Evolutionary conservation across 2,888 invertebrate genomes (phyloP), one percentile per base, ranked within the genome.

Genomic region (Ptilodon capucinus): DNA sequence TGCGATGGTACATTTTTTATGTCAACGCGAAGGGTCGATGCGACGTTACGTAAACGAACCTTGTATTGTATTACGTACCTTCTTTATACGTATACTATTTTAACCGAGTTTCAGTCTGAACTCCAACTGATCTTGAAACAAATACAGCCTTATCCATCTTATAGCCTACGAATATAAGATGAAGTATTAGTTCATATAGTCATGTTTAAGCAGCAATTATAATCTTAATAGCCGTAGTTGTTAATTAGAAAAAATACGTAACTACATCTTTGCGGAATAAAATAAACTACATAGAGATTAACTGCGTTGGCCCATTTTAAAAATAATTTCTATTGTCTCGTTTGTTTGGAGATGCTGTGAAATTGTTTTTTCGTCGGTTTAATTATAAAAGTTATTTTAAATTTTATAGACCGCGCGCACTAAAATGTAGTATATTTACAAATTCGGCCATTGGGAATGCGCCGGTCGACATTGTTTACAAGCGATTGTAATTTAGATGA

Each of bases 401-500:
- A 48, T 46, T 54, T 48, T 47, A 60, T 56, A 45, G 38, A 44
- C 34, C 32, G 39, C 42, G 52, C 42, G 41, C 46, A 40, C 47
- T 53, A 50, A 58, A 42, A 52, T 36, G n/a, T 21, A 30, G 39
- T 47, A 48, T 57, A 57, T 46, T 49, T 56, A 44, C 40, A 55
- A 74, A 70, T 60, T 60, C 64, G 66, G 65, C 41, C 68, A 67
- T 40, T 48, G 39, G 67, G 67, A 62, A 60, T 59, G 50, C 45
- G 54, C 30, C 46, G 42, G 42, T 64, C 62, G 55, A 64, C 54
- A 59, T 49, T 57, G 61, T 59, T 63, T 67, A 64, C 52, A 48
- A 64, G 58, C 55, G 68, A 74, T 77, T 78, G 73, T 73, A 77
- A 75, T 80, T 81, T 81, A 84, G 84, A 86, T 85, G 81, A 82